These are phyloP conservation scores for Phorcus lineatus DNA, from an alignment of 2,888 invertebrate species.

Conservation along the genomic window DNA sequence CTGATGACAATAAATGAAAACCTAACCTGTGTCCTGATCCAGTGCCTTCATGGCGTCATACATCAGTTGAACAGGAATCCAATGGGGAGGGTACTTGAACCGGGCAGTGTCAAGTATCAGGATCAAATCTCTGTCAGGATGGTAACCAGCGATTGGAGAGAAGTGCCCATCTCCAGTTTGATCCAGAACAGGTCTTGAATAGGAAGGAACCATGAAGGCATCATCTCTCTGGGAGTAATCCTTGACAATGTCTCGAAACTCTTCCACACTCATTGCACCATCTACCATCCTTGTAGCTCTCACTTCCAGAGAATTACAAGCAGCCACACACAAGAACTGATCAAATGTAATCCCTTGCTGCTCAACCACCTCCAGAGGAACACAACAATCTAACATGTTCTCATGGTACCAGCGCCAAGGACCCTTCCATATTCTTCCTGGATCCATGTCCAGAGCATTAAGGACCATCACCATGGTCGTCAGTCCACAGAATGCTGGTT, in stretches of 20 bases:
- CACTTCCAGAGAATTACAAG: slow-evolving; percentile 72
- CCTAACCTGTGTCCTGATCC: slow-evolving; percentile 67
- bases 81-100: slow-evolving; percentile 76
- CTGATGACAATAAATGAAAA: too few relatives aligned
- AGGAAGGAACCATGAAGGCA: slow-evolving; percentile 67
- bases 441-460: slow-evolving; percentile 75
- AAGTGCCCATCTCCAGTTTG: slow-evolving; percentile 76
- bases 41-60: slow-evolving; percentile 70
- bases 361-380: slow-evolving; percentile 66
- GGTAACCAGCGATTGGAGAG: slow-evolving; percentile 75
- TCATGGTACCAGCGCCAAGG: slow-evolving; percentile 77
- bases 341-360: slow-evolving; percentile 71
- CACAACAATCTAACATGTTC: slow-evolving; percentile 76
- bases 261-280: slow-evolving; percentile 24
- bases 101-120: slow-evolving; percentile 75
- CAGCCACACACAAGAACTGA: slow-evolving; percentile 74
- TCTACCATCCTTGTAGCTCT: slow-evolving; percentile 38
- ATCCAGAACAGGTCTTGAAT: slow-evolving; percentile 68
- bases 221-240: slow-evolving; percentile 52
- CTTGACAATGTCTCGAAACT: slow-evolving; percentile 50
- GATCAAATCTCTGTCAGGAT: slow-evolving; percentile 67
- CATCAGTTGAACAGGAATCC: slow-evolving; percentile 70
- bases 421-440: slow-evolving; percentile 71
- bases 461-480: slow-evolving; percentile 75
- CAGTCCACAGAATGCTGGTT: slow-evolving; percentile 76